phyloP scores from a whole-genome alignment of 1,140 invertebrate genomes.

The Drosophila mojavensis region DNA sequence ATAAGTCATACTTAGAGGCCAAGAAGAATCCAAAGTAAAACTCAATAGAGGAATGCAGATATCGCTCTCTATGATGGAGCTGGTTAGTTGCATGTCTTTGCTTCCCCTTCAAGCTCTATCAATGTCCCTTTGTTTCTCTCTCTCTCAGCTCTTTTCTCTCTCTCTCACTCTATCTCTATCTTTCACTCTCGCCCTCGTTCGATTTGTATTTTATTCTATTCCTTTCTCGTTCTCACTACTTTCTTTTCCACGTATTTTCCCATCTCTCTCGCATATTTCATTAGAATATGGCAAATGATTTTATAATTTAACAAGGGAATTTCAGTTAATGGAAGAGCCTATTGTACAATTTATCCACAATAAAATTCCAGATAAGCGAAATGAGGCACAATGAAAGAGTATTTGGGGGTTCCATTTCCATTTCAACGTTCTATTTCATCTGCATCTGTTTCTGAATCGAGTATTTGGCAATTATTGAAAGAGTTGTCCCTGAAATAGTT shows the following conservation, averaged over 20 bases:
- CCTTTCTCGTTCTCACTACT: not conserved
- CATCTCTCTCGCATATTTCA: not conserved
- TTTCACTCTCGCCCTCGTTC: not conserved
- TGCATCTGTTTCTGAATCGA: not conserved
- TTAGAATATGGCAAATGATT: not conserved
- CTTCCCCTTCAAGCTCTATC: too few species aligned
- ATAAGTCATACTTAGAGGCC: not conserved
- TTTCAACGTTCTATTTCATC: not conserved
- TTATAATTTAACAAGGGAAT: not conserved
- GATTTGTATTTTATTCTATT: too few species aligned
- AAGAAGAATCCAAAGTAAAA: too few species aligned
- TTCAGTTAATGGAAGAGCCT: not conserved
- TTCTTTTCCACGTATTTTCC: not conserved
- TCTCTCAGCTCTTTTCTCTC: too few species aligned
- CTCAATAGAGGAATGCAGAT: too few species aligned
- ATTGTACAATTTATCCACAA: not conserved
- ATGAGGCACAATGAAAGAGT: not conserved
- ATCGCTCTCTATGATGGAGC: not conserved
- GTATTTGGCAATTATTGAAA: constrained; percentile 3
- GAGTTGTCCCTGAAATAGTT: constrained; percentile 5
- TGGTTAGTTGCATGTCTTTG: too few species aligned
- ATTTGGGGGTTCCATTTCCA: too few species aligned
- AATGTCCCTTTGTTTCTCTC: too few species aligned
- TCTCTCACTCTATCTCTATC: not conserved
- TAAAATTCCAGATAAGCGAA: not conserved